phyloP scores from a whole-genome alignment of 2,113 vertebrate species.

The Pseudopipra pipra region DNA sequence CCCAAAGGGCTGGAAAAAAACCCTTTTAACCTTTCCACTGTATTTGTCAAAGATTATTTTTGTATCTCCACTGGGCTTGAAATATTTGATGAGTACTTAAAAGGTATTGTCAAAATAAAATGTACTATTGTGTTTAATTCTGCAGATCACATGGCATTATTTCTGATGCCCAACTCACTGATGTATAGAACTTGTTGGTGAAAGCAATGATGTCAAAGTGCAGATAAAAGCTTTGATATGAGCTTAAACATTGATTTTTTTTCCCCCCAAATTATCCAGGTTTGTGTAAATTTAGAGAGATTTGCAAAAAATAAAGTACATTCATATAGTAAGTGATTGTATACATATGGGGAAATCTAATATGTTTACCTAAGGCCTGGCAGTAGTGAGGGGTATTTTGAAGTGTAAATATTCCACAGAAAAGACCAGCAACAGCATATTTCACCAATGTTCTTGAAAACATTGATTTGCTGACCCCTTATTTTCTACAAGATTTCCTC shows the following conservation, averaged over 20 bases:
- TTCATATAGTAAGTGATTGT: not conserved
- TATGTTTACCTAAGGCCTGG: not conserved
- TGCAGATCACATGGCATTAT: not conserved
- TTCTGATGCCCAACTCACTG: not conserved
- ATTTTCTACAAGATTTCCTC: fast-evolving
- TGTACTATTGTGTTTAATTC: not conserved
- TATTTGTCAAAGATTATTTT: not conserved
- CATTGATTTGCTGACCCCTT: not conserved
- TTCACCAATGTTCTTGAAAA: not conserved
- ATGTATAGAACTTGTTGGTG: not conserved
- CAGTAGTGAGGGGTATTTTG: not conserved
- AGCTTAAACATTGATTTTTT: not conserved
- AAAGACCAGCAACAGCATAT: not conserved
- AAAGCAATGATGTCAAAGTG: not conserved
- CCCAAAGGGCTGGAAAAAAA: not conserved
- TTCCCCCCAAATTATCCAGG: not conserved
- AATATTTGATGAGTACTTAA: not conserved
- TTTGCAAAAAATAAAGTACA: not conserved
- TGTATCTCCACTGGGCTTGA: not conserved
- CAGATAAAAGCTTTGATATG: not conserved
- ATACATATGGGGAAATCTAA: not conserved
- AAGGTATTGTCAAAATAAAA: not conserved
- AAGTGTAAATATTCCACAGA: not conserved
- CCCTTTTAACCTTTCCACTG: not conserved
- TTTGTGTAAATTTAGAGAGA: not conserved